Evolutionary conservation across 2,888 invertebrate species (phyloP), one percentile per base, ranked within the genome.

Genomic region (Syrphus vitripennis): DNA sequence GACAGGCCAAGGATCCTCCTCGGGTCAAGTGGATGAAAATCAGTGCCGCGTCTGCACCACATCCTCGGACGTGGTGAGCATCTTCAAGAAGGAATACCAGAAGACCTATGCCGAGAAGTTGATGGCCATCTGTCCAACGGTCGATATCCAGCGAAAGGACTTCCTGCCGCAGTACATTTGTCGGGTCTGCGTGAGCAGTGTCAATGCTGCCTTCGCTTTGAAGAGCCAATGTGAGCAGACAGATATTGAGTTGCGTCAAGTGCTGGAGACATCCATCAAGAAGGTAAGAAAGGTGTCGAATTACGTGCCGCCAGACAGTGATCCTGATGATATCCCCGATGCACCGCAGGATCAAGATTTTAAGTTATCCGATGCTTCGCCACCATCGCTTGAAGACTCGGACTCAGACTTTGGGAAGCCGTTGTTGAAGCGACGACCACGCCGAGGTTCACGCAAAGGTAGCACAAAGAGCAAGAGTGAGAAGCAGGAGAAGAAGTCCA

Each of bases 141-240:
- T 93, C 2, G 90, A 90, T 76, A 92, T 93, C 63, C 89, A 90
- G 12, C 89, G 88, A 31, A 91, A 92, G 83, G 93, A 93, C 88
- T 92, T 90, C 69, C 90, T 93, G 87, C 93, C 93, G 2, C 92
- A 92, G 77, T 92, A 89, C 61, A 91, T 93, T 24, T 93, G 93
- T 87, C 88, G 88, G 24, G 81, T 89, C 14, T 93, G 93, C 87
- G 88, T 90, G 78, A 90, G 90, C 50, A 92, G 92, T 81, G 90
- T 93, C 14, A 90, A 89, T 14, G 90, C 91, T 72, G 93, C 93
- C 50, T 90, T 91, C 79, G 90, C 92, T 70, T 89, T 93, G 29
- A 91, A 92, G 40, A 88, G 87, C 19, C 90, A 92, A 48, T 91
- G 93, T 69, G 92, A 93, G 80, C 89, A 88, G 5, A 93, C 93